Conservation (phyloP, 2,797 vertebrate species). For the Toxotes lorentzi region DNA sequence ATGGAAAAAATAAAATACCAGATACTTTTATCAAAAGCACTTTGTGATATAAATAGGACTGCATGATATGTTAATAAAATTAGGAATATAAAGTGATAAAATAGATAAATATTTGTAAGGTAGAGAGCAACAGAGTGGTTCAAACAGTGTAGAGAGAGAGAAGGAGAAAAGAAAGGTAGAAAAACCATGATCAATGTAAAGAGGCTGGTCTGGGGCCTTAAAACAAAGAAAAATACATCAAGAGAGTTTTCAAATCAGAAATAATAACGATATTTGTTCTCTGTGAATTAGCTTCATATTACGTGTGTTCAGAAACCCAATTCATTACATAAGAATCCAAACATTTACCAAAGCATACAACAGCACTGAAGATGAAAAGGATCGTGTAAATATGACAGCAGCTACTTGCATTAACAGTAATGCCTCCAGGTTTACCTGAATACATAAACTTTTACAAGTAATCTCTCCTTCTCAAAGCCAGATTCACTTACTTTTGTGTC, state of each 20-base stretch:
- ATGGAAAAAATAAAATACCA: conserved; percentile 37
- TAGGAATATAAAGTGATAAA: conserved; percentile 31
- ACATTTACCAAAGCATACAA: conserved; percentile 1
- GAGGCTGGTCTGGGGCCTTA: conserved; percentile 1
- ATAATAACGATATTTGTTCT: neutral
- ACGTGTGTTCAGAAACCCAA: conserved; percentile 1
- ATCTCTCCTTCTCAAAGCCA: conserved; percentile 9
- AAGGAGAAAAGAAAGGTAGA: neutral
- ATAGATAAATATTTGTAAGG: conserved; percentile 30
- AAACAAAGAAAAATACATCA: conserved; percentile 2
- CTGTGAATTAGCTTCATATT: conserved; percentile 1
- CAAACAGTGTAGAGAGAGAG: neutral
- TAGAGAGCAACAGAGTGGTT: conserved; percentile 14
- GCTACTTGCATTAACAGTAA: neutral
- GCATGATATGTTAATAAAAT: conserved; percentile 35
- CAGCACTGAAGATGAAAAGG: neutral
- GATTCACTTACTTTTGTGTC: neutral
- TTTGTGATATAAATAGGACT: conserved; percentile 69
- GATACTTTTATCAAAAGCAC: conserved; percentile 74
- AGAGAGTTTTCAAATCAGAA: conserved; percentile 17
- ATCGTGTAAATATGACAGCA: conserved; percentile 1
- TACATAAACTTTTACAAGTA: conserved; percentile 10
- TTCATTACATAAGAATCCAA: neutral
- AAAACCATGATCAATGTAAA: conserved; percentile 24
- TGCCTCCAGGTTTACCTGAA: conserved; percentile 2